Evolutionary conservation across 2,797 vertebrate genomes (phyloP).

Genomic region (Amblyopsis hoosieri): DNA sequence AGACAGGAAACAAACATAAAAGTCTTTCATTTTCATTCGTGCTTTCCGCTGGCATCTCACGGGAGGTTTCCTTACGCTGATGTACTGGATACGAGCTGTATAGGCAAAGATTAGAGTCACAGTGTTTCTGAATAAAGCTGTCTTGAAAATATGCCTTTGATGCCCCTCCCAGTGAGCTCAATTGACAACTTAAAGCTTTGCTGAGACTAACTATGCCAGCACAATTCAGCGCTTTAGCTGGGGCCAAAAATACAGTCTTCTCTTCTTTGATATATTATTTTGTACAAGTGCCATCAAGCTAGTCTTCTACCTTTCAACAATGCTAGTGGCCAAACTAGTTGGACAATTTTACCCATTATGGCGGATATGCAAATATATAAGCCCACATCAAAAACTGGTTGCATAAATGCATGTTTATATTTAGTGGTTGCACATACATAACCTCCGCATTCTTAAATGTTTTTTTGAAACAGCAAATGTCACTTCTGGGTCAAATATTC

Average conservation of each 20-base stretch:
- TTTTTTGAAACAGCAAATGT: background rate
- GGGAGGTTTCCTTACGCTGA: constrained; percentile 29
- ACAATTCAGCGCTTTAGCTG: constrained; percentile 3
- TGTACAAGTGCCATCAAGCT: constrained; percentile 20
- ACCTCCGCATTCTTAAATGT: constrained; percentile 7
- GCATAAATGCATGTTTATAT: constrained; percentile 39
- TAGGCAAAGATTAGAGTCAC: constrained; percentile 53
- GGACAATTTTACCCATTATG: constrained; percentile 32
- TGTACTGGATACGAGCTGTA: constrained; percentile 25
- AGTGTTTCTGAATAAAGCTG: constrained; percentile 24
- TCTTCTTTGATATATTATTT: constrained; percentile 5
- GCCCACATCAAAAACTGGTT: constrained; percentile 37
- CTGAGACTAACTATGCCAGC: constrained; percentile 20
- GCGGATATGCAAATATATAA: constrained; percentile 35
- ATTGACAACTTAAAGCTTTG: constrained; percentile 29
- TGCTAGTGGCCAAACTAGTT: constrained; percentile 4
- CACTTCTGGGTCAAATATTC: background rate
- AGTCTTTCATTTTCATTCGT: background rate
- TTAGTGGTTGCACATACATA: constrained; percentile 25
- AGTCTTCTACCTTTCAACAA: background rate
- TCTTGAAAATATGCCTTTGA: constrained; percentile 45
- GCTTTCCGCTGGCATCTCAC: constrained; percentile 16
- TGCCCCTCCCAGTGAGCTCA: constrained; percentile 24
- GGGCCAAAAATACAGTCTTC: constrained; percentile 6
- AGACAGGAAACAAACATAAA: too few relatives aligned